A percentile compares a stretch with the other conserved stretches of the same genome.
Conservation (phyloP, 2,888 invertebrate genomes). For the Macrosiphum euphorbiae region DNA sequence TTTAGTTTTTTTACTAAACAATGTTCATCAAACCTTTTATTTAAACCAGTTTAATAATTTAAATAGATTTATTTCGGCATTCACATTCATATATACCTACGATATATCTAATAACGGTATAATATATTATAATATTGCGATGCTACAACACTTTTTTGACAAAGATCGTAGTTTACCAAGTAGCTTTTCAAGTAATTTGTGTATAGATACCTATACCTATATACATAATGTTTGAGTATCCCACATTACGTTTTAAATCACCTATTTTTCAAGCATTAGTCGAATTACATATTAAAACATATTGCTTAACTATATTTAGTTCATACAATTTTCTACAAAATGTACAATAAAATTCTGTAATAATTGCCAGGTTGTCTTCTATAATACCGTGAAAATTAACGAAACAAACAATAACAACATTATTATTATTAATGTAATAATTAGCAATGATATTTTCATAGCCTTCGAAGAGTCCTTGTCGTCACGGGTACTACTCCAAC, state of each 20-base stretch:
- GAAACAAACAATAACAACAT: neutral
- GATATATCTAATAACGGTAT: neutral
- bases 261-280: neutral
- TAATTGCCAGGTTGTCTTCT: neutral
- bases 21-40: neutral
- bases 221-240: neutral
- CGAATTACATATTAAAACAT: neutral
- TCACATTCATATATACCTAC: neutral
- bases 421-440: neutral
- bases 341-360: neutral
- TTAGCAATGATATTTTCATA: neutral
- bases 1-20: neutral
- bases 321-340: neutral
- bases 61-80: neutral
- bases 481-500: neutral
- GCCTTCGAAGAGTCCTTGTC: slow-evolving; percentile 46
- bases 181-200: neutral
- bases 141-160: neutral
- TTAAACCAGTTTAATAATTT: neutral
- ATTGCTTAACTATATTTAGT: neutral
- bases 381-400: neutral
- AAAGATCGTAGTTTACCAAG: neutral
- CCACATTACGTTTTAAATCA: neutral
- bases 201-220: neutral
- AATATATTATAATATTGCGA: neutral